phyloP scores from a whole-genome alignment of 2,888 invertebrate genomes.

The Polydrusus cervinus region DNA sequence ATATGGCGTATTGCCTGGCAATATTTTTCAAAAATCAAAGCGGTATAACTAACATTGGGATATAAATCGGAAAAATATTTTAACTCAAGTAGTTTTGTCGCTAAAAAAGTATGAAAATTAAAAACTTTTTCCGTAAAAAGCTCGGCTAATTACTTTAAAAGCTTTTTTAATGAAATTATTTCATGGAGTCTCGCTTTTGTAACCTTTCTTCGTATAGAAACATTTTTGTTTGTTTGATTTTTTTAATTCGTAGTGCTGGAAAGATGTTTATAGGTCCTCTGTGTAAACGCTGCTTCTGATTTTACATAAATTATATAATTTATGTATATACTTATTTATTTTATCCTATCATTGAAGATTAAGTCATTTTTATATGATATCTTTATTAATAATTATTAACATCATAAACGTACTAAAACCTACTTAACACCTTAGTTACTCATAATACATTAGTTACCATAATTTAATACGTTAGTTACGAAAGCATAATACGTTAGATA shows the following conservation, averaged over 20 bases:
- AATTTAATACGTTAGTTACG: too few relatives aligned
- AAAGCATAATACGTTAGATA: too few relatives aligned
- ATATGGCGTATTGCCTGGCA: background rate
- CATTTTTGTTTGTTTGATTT: slow-evolving; percentile 9
- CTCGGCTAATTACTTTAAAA: slow-evolving; percentile 33
- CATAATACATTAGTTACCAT: too few relatives aligned
- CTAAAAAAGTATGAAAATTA: slow-evolving; percentile 30
- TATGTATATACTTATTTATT: too few relatives aligned
- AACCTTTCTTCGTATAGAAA: slow-evolving; percentile 2
- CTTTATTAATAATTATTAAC: too few relatives aligned
- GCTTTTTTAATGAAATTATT: slow-evolving; percentile 33
- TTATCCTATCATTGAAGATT: too few relatives aligned
- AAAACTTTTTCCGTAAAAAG: slow-evolving; percentile 26
- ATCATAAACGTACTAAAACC: too few relatives aligned
- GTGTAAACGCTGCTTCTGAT: too few relatives aligned
- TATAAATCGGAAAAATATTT: slow-evolving; percentile 27
- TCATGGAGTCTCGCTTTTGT: slow-evolving; percentile 7
- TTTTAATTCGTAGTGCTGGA: background rate
- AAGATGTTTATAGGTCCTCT: too few relatives aligned
- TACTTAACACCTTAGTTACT: too few relatives aligned
- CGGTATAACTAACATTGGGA: background rate
- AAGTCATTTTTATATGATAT: too few relatives aligned
- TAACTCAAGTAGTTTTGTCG: slow-evolving; percentile 36
- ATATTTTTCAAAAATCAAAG: slow-evolving; percentile 14
- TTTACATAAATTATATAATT: too few relatives aligned